Conservation (phyloP, 2,797 vertebrate genomes). For the Tinamus major region DNA sequence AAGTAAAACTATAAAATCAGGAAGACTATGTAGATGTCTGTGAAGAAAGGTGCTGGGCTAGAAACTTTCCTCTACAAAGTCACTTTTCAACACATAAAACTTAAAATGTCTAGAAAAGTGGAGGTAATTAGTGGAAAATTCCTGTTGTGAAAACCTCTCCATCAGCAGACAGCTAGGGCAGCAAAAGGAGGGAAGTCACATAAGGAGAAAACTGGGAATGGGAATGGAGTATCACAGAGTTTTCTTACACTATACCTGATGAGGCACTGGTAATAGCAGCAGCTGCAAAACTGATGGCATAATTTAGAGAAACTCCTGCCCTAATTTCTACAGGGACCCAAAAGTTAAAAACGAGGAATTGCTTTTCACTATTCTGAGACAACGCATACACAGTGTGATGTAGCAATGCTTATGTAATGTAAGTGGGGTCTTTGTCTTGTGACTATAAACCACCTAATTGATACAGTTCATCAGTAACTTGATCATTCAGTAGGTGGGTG, state of each 20-base stretch:
- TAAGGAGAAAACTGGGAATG: background rate
- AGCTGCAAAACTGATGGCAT: background rate
- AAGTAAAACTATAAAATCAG: background rate
- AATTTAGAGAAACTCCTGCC: background rate
- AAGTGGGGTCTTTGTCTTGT: background rate
- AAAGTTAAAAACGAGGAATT: background rate
- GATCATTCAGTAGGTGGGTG: background rate
- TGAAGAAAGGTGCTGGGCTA: background rate
- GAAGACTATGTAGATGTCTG: background rate
- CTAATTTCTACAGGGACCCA: background rate
- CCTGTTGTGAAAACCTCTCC: background rate
- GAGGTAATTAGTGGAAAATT: background rate
- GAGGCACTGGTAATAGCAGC: background rate
- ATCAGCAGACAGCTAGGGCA: background rate
- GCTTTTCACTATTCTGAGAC: background rate
- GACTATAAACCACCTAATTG: background rate
- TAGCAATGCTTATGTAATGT: background rate
- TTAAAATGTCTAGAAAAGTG: background rate
- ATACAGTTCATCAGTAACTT: background rate
- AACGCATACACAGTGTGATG: background rate
- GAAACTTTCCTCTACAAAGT: background rate
- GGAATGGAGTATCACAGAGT: background rate
- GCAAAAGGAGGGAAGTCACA: background rate
- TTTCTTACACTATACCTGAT: background rate
- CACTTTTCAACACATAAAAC: background rate